Evolutionary conservation across 1,140 invertebrate genomes (phyloP), one percentile per base, ranked within the genome.

Genomic region (Macrobrachium rosenbergii): DNA sequence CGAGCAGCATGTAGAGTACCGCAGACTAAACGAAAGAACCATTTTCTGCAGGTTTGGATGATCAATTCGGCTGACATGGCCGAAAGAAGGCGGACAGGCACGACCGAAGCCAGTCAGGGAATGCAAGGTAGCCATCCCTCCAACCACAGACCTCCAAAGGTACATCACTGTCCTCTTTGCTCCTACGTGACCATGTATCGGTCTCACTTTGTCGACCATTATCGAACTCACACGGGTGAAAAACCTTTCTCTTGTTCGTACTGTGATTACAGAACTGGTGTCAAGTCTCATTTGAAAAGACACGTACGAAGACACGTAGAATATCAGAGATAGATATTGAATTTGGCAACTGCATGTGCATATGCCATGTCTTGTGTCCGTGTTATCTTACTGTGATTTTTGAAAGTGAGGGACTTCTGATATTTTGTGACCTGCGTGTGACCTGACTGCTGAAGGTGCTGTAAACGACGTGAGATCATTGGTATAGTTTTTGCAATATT

Each of bases 1-100:
- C 28, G 28, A 37, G 28, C 28, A 37, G 37, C 11, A 10, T 0
- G 2, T 76, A 45, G 58, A 23, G 45, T 77, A 59, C n/a, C 78
- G 28, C 58, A 77, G 73, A 43, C 19, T 78, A 60, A 82, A 69
- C 72, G 72, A 82, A 72, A 72, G 67, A 60, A 76, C 43, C 73
- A 64, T 84, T 76, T 84, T 23, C 75, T 59, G 73, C 82, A 84
- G 82, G 82, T 84, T 16, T 84, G 82, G 82, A 7, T 84, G 82
- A 28, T 75, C 60, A 78, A 73, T 78, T 73, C 64, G 28, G 77
- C 52, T 81, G 52, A 81, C 23, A 80, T 80, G 69, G 64, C 58
- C 67, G 23, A 58, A 17, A 37, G 28, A 37, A 37, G 28, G 28
- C 28, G 28, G 28, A 37, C 28, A 37, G 28, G 28, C 3, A 37